Evolutionary conservation across 2,113 vertebrate genomes (phyloP).

Genomic region (Lagopus muta): DNA sequence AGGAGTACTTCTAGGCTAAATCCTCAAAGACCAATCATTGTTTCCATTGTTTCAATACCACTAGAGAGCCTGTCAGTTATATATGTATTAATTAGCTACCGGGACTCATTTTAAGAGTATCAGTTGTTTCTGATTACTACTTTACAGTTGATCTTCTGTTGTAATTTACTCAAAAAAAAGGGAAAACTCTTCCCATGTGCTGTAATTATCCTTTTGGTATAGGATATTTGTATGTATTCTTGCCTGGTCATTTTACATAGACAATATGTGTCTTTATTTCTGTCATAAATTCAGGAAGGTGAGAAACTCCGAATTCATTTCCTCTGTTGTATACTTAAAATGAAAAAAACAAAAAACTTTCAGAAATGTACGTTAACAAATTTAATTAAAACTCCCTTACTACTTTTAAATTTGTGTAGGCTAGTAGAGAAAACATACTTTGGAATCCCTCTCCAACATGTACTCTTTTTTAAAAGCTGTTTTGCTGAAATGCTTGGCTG

Average conservation of each 20-base stretch:
- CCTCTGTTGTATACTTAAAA: neutral
- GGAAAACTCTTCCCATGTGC: neutral
- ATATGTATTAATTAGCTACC: neutral
- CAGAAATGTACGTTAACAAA: neutral
- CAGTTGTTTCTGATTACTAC: neutral
- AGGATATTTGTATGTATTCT: neutral
- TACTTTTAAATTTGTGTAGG: neutral
- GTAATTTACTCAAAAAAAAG: neutral
- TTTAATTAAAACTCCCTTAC: neutral
- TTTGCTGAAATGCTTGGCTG: slow-evolving; percentile 22
- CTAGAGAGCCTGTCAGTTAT: neutral
- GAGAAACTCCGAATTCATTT: neutral
- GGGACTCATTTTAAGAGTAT: neutral
- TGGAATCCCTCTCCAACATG: neutral
- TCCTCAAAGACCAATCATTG: neutral
- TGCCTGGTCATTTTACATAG: neutral
- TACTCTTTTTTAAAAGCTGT: neutral
- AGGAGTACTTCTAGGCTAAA: neutral
- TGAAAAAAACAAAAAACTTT: neutral
- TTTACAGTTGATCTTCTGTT: neutral
- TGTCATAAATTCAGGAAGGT: neutral
- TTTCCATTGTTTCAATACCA: neutral
- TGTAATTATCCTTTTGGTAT: neutral
- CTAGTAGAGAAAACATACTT: neutral
- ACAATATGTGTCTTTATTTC: neutral